phyloP scores from a whole-genome alignment of 2,888 invertebrate genomes.

The Rhogogaster chlorosoma region DNA sequence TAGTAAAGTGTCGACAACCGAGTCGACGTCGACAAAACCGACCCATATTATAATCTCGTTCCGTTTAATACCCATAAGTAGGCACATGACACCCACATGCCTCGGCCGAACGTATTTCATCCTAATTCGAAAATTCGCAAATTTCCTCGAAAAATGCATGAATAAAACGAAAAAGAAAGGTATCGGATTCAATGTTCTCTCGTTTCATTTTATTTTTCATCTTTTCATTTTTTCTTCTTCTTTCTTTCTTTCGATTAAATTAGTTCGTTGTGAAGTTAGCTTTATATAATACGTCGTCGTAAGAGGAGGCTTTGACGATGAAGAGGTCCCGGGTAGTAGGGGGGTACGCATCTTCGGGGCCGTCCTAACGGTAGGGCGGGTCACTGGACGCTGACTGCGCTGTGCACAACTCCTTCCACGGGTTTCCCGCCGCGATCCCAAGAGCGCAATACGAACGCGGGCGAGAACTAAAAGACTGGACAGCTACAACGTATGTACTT shows the following conservation, averaged over 20 bases:
- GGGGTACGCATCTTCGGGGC: slow-evolving; percentile 74
- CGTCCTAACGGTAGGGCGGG: slow-evolving; percentile 78
- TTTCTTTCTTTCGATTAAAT: not conserved
- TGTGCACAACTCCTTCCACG: slow-evolving; percentile 36
- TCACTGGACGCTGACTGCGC: slow-evolving; percentile 75
- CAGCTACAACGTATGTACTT: not conserved
- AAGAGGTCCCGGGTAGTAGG: slow-evolving; percentile 16
- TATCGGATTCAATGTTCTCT: not conserved
- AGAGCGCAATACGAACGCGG: not conserved
- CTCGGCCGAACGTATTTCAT: no score
- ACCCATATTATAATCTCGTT: not conserved
- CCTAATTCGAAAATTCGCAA: not conserved
- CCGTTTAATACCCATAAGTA: not conserved
- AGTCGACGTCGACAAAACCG: not conserved
- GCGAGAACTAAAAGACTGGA: not conserved
- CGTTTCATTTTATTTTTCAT: no score
- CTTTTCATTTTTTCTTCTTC: not conserved
- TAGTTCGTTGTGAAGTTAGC: not conserved
- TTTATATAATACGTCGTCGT: not conserved
- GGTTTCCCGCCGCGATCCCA: not conserved
- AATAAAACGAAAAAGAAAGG: not conserved
- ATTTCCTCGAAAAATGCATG: not conserved
- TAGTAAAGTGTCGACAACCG: not conserved
- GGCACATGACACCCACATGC: no score
- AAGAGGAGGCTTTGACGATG: slow-evolving; percentile 26